Percentiles rank a stretch among this genome's conserved stretches.
Conservation (phyloP, 2,888 invertebrate species). For the Mesorhabditis spiculigera region DNA sequence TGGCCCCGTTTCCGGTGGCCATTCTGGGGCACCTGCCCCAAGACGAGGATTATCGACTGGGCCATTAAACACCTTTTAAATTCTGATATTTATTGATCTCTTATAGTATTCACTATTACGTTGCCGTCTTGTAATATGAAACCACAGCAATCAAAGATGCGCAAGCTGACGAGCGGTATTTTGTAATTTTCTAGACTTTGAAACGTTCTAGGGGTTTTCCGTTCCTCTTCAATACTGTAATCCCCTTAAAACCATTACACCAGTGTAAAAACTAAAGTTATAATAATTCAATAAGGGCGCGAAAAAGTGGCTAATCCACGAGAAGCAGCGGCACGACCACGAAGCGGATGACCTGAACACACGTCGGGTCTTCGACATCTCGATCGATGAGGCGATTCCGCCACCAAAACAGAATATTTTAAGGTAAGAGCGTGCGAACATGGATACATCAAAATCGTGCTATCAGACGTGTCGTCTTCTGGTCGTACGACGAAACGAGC, state of each 20-base stretch:
- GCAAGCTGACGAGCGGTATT: neutral
- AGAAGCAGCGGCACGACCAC: constrained; percentile 6
- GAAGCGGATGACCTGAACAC: constrained; percentile 4
- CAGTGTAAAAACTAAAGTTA: neutral
- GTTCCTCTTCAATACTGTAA: too few species aligned
- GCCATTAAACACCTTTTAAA: too few species aligned
- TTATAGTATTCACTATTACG: too few species aligned
- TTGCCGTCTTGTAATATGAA: too few species aligned
- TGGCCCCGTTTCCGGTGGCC: too few species aligned
- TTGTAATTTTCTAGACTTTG: neutral
- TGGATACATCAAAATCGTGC: neutral
- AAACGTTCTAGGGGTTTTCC: too few species aligned
- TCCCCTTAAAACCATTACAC: too few species aligned
- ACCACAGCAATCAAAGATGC: neutral
- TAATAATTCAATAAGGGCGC: neutral
- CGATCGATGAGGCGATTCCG: neutral
- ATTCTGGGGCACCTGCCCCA: too few species aligned
- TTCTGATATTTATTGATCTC: too few species aligned
- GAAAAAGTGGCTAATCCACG: neutral
- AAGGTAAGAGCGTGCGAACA: neutral
- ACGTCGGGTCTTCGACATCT: neutral
- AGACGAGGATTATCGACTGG: too few species aligned
- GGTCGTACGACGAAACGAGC: constrained; percentile 38
- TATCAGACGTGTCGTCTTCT: constrained; percentile 21
- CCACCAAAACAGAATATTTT: neutral